These are phyloP conservation scores for Plestiodon gilberti DNA, from an alignment of 2,113 vertebrate genomes.

Conservation along the genomic window DNA sequence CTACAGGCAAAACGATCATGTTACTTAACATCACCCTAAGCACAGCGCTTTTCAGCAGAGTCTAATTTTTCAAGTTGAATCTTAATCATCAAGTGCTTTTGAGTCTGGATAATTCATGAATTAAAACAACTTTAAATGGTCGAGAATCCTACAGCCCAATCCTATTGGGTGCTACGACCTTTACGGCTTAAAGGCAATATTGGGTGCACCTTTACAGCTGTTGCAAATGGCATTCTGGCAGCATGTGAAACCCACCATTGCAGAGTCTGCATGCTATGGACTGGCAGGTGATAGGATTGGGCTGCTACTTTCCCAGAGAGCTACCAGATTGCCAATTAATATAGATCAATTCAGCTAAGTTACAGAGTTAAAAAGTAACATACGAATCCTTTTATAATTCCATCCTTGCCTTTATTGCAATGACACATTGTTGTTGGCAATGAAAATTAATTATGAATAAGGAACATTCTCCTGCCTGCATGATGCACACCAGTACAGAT, in stretches of 20 bases:
- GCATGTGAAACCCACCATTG: too few species aligned
- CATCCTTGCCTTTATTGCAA: accelerated
- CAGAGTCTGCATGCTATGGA: too few species aligned
- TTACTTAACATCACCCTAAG: background rate
- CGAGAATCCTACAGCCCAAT: background rate
- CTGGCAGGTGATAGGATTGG: too few species aligned
- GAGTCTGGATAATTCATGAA: background rate
- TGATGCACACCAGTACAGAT: too few species aligned
- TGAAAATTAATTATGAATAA: background rate
- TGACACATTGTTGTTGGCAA: accelerated
- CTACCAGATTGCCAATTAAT: background rate
- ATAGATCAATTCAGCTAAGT: background rate
- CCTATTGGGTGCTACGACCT: too few species aligned
- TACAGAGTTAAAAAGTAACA: background rate
- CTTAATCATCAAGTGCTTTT: background rate
- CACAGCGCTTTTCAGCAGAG: background rate
- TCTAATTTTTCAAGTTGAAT: background rate
- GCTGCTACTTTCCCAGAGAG: background rate
- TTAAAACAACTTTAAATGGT: background rate
- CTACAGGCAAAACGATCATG: background rate
- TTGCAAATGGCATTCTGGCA: too few species aligned
- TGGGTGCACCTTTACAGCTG: too few species aligned
- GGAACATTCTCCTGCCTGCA: too few species aligned
- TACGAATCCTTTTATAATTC: accelerated
- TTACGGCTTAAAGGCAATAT: too few species aligned